Percentiles rank a stretch among this genome's conserved stretches.
phyloP scores from a whole-genome alignment of 2,888 invertebrate species.

The Mactromeris polynyma region DNA sequence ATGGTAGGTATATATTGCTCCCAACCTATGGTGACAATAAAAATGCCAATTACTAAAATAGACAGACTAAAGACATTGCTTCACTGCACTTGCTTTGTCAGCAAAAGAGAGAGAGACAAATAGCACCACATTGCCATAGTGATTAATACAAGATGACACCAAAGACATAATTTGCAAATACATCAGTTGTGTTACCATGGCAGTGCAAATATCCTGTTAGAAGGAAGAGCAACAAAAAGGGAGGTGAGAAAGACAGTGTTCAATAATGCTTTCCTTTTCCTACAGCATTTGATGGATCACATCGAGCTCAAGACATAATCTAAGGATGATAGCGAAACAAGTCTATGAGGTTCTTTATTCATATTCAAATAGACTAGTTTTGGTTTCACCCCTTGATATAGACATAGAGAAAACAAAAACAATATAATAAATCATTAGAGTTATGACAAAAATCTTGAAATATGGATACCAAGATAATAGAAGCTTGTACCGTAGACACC shows the following conservation, averaged over 20 bases:
- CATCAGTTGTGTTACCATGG: background rate
- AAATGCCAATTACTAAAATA: background rate
- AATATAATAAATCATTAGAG: constrained; percentile 1
- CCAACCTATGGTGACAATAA: background rate
- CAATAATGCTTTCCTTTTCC: background rate
- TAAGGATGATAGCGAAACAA: too few relatives aligned
- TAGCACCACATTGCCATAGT: background rate
- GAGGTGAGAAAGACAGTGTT: background rate
- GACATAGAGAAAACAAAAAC: background rate
- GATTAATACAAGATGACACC: background rate
- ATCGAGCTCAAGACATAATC: background rate
- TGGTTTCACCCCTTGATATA: background rate
- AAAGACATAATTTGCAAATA: background rate
- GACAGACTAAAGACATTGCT: background rate
- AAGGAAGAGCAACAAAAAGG: background rate
- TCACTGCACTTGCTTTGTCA: background rate
- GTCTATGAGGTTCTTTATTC: too few relatives aligned
- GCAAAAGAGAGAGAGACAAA: background rate
- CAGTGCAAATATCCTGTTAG: background rate
- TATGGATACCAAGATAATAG: background rate
- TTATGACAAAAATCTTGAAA: constrained; percentile 1
- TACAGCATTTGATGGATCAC: background rate
- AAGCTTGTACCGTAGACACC: background rate
- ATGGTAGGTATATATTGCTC: background rate
- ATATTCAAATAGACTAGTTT: too few relatives aligned